A percentile compares a stretch with the other conserved stretches of the same genome.
phyloP scores from a whole-genome alignment of 2,888 invertebrate species.

The Drosophila cyrtoloma region DNA sequence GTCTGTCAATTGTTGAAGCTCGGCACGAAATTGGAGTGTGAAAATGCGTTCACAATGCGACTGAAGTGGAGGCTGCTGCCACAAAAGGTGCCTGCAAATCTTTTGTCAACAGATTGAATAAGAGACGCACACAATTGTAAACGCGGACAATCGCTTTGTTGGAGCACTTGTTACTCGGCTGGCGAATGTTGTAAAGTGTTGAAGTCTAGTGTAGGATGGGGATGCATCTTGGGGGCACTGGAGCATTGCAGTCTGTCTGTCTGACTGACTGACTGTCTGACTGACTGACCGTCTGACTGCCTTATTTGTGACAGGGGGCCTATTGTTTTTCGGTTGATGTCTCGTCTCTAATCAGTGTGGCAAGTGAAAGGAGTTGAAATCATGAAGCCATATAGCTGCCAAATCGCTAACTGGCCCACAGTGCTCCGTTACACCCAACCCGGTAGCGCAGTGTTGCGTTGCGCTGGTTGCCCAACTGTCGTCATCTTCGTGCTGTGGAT shows the following conservation, averaged over 20 bases:
- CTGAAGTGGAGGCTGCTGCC: slow-evolving; percentile 24
- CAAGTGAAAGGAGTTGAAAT: slow-evolving; percentile 73
- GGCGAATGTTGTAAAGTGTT: slow-evolving; percentile 11
- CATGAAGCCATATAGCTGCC: slow-evolving; percentile 75
- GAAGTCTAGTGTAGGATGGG: slow-evolving; percentile 13
- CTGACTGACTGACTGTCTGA: slow-evolving; percentile 4
- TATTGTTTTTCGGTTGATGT: slow-evolving; percentile 50
- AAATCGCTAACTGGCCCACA: slow-evolving; percentile 71
- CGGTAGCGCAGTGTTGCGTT: slow-evolving; percentile 78
- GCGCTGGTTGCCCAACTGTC: slow-evolving; percentile 53
- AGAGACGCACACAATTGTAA: slow-evolving; percentile 48
- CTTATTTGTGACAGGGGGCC: slow-evolving; percentile 48
- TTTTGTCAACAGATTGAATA: slow-evolving; percentile 74
- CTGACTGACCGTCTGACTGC: slow-evolving; percentile 21
- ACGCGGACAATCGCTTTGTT: slow-evolving; percentile 63
- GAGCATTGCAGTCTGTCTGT: slow-evolving; percentile 58
- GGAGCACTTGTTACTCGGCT: slow-evolving; percentile 13
- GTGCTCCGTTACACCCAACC: slow-evolving; percentile 74
- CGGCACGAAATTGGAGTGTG: slow-evolving; percentile 75
- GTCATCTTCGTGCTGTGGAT: slow-evolving; percentile 23
- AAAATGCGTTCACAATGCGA: slow-evolving; percentile 74
- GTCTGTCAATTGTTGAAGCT: slow-evolving; percentile 47
- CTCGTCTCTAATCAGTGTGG: slow-evolving; percentile 68
- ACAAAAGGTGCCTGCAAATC: slow-evolving; percentile 64
- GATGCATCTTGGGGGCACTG: slow-evolving; percentile 61